These are phyloP conservation scores for Nibea albiflora DNA, from an alignment of 2,113 vertebrate genomes.

Conservation along the genomic window DNA sequence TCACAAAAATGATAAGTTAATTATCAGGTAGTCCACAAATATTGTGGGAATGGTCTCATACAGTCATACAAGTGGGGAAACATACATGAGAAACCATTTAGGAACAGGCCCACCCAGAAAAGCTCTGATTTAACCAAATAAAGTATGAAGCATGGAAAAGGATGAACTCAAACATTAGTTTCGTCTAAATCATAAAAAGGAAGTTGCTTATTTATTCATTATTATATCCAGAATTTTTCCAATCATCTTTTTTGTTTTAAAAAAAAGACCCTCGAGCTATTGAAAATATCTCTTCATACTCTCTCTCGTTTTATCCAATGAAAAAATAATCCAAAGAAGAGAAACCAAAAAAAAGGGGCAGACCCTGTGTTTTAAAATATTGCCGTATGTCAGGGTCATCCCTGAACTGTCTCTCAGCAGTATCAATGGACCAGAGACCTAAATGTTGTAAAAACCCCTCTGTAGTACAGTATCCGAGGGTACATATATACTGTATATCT, in stretches of 20 bases:
- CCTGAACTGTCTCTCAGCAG: slow-evolving; percentile 59
- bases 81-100: slow-evolving; percentile 85
- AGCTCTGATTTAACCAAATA: slow-evolving; percentile 81
- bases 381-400: slow-evolving; percentile 67
- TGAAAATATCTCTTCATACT: slow-evolving; percentile 71
- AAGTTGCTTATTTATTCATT: slow-evolving; percentile 61
- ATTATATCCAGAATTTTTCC: slow-evolving; percentile 57
- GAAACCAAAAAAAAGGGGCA: slow-evolving; percentile 64
- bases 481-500: slow-evolving; percentile 56
- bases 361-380: slow-evolving; percentile 78
- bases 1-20: slow-evolving; percentile 93
- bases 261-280: slow-evolving; percentile 63
- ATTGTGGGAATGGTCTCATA: slow-evolving; percentile 91
- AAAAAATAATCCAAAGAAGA: slow-evolving; percentile 66
- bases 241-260: slow-evolving; percentile 36
- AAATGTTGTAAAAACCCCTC: slow-evolving; percentile 62
- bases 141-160: slow-evolving; percentile 78
- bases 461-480: slow-evolving; percentile 48
- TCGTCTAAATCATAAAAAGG: slow-evolving; percentile 69
- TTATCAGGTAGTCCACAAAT: slow-evolving; percentile 93
- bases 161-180: slow-evolving; percentile 71
- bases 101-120: slow-evolving; percentile 84
- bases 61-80: slow-evolving; percentile 85
- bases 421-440: slow-evolving; percentile 50
- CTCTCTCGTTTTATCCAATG: slow-evolving; percentile 50